Conservation (phyloP, 2,797 vertebrate genomes). For the Cuniculus paca region DNA sequence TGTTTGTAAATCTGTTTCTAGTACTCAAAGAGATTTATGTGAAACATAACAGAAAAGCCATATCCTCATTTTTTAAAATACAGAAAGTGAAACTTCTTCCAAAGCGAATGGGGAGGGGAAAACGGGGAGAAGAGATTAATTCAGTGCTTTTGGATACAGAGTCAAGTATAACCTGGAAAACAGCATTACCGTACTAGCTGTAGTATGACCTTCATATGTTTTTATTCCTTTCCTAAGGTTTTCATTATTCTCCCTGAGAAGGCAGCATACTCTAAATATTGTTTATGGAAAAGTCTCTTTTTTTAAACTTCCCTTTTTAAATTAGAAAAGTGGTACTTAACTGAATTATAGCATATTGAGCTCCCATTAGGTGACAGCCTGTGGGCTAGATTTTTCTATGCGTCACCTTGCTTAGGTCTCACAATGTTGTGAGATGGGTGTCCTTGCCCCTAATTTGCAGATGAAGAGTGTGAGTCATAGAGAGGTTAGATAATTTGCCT, state of each 20-base stretch:
- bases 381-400: neutral
- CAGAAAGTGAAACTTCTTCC: neutral
- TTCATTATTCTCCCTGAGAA: neutral
- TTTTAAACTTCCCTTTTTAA: neutral
- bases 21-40: neutral
- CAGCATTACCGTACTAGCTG: neutral
- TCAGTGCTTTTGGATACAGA: neutral
- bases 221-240: neutral
- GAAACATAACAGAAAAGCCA: neutral
- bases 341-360: neutral
- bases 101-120: neutral
- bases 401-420: neutral
- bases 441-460: neutral
- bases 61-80: neutral
- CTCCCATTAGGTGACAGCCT: neutral
- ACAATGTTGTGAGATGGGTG: neutral
- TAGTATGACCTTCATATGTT: neutral
- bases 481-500: neutral
- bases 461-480: neutral
- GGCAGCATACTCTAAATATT: neutral
- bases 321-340: neutral
- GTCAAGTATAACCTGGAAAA: slow-evolving; percentile 19
- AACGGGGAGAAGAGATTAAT: neutral
- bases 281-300: neutral
- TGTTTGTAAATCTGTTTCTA: neutral